These are phyloP conservation scores for Tragopan temminckii DNA, from an alignment of 2,797 vertebrate species.

Conservation along the genomic window DNA sequence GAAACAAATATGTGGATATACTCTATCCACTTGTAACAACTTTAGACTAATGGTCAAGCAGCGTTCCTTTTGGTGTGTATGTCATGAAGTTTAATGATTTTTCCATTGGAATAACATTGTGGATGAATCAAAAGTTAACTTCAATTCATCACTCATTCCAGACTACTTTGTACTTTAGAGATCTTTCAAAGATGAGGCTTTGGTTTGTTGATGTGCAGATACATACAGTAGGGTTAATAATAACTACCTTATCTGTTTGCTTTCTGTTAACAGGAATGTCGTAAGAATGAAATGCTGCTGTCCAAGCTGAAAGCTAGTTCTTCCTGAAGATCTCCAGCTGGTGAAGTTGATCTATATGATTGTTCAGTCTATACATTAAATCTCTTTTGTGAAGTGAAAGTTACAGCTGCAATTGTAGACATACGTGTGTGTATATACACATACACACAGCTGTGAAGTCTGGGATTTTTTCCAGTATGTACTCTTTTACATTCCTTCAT, in stretches of 20 bases:
- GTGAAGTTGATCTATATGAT: background rate
- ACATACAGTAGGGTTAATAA: background rate
- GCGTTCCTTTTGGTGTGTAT: background rate
- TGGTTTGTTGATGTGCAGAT: background rate
- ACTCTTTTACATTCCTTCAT: constrained; percentile 46
- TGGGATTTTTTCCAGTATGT: constrained; percentile 22
- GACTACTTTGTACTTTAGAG: background rate
- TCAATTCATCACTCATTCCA: background rate
- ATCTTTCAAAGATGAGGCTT: background rate
- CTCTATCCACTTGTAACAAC: background rate
- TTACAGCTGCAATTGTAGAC: constrained; percentile 52
- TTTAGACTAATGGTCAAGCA: background rate
- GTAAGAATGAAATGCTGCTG: constrained; percentile 94
- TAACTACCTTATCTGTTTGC: background rate
- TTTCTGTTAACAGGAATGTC: constrained; percentile 88
- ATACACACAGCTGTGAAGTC: constrained; percentile 31
- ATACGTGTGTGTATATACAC: constrained; percentile 12
- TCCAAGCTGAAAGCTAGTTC: constrained; percentile 90
- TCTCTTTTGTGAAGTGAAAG: constrained; percentile 53
- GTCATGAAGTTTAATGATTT: background rate
- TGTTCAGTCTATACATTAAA: constrained; percentile 22
- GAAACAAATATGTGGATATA: background rate
- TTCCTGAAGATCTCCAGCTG: constrained; percentile 69
- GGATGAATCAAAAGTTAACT: background rate
- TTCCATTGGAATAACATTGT: background rate